phyloP scores from a whole-genome alignment of 2,797 vertebrate genomes.

The Mormyrus proboscirostris region DNA sequence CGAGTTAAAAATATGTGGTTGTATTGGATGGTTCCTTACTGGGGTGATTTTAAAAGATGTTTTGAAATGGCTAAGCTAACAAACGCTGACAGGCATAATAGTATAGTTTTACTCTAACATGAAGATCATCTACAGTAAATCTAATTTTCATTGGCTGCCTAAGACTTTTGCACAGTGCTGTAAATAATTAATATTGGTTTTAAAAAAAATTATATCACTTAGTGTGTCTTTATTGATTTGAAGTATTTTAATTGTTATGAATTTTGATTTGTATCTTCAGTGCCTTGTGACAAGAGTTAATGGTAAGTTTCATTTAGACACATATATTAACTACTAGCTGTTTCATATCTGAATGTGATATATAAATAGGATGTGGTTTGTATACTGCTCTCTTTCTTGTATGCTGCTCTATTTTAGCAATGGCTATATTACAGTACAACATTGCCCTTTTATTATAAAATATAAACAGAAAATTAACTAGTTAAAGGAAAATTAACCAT shows the following conservation, averaged over 20 bases:
- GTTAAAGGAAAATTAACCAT: neutral
- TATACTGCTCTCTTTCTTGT: neutral
- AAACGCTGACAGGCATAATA: neutral
- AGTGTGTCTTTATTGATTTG: neutral
- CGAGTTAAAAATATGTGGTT: neutral
- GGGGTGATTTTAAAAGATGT: neutral
- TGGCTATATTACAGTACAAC: neutral
- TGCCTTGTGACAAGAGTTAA: slow-evolving; percentile 43
- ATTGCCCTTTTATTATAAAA: neutral
- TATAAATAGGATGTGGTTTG: neutral
- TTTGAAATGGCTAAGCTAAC: neutral
- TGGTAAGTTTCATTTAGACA: slow-evolving; percentile 39
- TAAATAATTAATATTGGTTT: neutral
- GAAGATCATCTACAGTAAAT: neutral
- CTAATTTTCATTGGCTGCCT: neutral
- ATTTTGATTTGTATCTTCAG: slow-evolving; percentile 35
- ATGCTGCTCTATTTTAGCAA: neutral
- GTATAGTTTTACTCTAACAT: neutral
- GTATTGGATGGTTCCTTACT: neutral
- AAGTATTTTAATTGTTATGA: neutral
- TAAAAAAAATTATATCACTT: neutral
- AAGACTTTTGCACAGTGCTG: neutral
- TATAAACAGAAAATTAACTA: neutral
- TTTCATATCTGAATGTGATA: neutral
- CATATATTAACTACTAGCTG: neutral